Percentiles rank a stretch among this genome's conserved stretches.
Evolutionary conservation across 2,888 invertebrate species (phyloP).

Genomic region (Protophormia terraenovae): DNA sequence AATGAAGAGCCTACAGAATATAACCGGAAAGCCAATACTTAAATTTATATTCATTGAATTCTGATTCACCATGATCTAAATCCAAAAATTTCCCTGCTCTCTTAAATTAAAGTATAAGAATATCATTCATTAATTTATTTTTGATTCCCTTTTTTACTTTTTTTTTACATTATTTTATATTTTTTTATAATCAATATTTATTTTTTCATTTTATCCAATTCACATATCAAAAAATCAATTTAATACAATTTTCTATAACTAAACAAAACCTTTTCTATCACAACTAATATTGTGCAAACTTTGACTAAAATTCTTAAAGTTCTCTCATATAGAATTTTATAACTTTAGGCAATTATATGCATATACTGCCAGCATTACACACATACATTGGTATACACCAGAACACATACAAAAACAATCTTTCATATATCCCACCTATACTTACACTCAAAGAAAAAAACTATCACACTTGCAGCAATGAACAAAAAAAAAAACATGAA

Average conservation of each 20-base stretch:
- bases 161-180: neutral
- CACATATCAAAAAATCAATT: constrained; percentile 58
- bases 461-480: constrained; percentile 24
- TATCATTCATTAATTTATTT: too few species aligned
- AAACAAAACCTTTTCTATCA: constrained; percentile 37
- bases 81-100: too few species aligned
- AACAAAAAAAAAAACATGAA: neutral
- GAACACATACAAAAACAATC: neutral
- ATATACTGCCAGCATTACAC: neutral
- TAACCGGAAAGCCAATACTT: too few species aligned
- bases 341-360: constrained; percentile 50
- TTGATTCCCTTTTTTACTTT: too few species aligned
- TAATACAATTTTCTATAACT: constrained; percentile 45
- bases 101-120: too few species aligned
- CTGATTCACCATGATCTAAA: too few species aligned
- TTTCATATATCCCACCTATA: neutral
- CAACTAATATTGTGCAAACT: constrained; percentile 61
- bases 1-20: too few species aligned
- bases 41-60: too few species aligned
- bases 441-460: constrained; percentile 4
- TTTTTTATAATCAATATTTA: neutral
- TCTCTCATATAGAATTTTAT: constrained; percentile 59
- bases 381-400: constrained; percentile 17
- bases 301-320: constrained; percentile 65
- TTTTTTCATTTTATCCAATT: constrained; percentile 6